These are phyloP conservation scores for Podarcis muralis DNA, from an alignment of 2,113 vertebrate genomes.

Conservation along the genomic window DNA sequence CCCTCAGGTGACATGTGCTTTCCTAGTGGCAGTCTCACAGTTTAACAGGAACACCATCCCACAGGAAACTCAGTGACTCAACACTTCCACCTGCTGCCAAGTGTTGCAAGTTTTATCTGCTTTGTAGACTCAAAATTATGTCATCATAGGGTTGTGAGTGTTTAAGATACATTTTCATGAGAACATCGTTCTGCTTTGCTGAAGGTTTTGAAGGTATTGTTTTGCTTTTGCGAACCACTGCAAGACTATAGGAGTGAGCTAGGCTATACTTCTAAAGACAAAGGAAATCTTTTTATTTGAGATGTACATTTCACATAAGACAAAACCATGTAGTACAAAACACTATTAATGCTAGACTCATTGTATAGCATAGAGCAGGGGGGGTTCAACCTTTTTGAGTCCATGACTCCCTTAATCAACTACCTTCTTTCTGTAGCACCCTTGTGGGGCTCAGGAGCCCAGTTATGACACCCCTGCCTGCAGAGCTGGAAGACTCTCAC, in stretches of 20 bases:
- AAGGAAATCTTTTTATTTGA: neutral
- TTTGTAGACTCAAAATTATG: neutral
- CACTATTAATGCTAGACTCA: neutral
- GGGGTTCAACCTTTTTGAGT: too few relatives aligned
- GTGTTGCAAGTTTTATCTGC: too few relatives aligned
- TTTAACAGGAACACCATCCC: too few relatives aligned
- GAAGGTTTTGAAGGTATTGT: neutral
- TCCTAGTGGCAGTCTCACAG: too few relatives aligned
- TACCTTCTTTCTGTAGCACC: too few relatives aligned
- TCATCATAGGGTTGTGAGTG: neutral
- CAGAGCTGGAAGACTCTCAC: too few relatives aligned
- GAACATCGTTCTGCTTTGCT: neutral
- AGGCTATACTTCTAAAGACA: neutral
- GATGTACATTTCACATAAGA: neutral
- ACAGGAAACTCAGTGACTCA: too few relatives aligned
- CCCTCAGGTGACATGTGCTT: too few relatives aligned
- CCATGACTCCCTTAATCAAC: too few relatives aligned
- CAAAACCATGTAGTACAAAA: neutral
- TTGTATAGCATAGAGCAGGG: neutral
- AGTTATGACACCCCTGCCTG: too few relatives aligned
- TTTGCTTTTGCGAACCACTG: neutral
- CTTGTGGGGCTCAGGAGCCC: too few relatives aligned
- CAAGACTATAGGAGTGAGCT: neutral
- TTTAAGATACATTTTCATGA: neutral
- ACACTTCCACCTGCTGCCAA: too few relatives aligned